phyloP scores from a whole-genome alignment of 2,113 vertebrate genomes.

The Neopipo cinnamomea region DNA sequence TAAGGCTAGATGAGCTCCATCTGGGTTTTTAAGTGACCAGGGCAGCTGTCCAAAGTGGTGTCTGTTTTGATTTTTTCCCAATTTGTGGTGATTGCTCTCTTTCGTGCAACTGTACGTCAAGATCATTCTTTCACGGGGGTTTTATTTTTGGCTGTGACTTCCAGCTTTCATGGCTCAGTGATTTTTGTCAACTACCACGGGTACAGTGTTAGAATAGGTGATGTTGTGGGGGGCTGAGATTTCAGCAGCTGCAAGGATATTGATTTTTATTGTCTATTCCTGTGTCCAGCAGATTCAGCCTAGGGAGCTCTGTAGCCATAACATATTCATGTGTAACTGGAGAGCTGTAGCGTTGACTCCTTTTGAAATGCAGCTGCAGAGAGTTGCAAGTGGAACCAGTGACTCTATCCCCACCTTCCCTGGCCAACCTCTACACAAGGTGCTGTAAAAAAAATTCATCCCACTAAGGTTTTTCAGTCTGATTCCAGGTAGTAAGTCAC shows the following conservation, averaged over 20 bases:
- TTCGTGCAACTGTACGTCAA: neutral
- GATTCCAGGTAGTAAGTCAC: neutral
- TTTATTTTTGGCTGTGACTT: conserved; percentile 14
- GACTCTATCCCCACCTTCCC: rapidly evolving
- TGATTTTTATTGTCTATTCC: neutral
- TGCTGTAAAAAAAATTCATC: neutral
- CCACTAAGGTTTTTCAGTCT: rapidly evolving
- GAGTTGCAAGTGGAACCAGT: neutral
- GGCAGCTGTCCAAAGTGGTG: conserved; percentile 25
- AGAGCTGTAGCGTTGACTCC: neutral
- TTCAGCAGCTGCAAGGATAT: neutral
- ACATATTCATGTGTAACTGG: neutral
- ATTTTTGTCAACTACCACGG: neutral
- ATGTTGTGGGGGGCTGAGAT: neutral
- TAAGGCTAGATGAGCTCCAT: conserved; percentile 34
- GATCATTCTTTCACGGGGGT: neutral
- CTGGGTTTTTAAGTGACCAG: conserved; percentile 38
- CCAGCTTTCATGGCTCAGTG: neutral
- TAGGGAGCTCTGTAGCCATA: neutral
- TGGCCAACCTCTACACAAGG: neutral
- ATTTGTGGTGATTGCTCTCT: conserved; percentile 46
- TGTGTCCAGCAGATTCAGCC: neutral
- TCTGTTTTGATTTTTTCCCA: conserved; percentile 36
- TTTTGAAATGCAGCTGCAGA: neutral
- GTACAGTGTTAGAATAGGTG: neutral